phyloP scores from a whole-genome alignment of 2,888 invertebrate genomes.

The Graphium colonna region DNA sequence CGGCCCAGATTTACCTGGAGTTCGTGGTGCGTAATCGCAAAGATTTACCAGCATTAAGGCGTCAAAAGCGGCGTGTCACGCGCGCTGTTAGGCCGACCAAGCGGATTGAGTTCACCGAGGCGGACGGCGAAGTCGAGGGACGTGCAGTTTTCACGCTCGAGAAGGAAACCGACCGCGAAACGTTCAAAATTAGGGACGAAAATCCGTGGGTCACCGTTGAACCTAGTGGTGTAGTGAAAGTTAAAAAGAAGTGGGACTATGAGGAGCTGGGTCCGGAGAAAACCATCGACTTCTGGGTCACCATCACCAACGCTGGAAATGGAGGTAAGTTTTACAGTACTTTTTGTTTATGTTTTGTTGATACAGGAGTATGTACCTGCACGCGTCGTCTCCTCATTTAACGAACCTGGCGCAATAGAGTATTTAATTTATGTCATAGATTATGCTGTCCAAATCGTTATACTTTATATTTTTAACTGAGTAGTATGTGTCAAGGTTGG shows the following conservation, averaged over 20 bases:
- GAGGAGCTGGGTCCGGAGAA: conserved; percentile 96
- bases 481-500: conserved; percentile 58
- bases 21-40: conserved; percentile 82
- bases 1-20: conserved; percentile 88
- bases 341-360: too few species aligned
- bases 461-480: background rate
- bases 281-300: conserved; percentile 97
- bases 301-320: conserved; percentile 93
- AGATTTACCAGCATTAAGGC: conserved; percentile 82
- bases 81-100: conserved; percentile 96
- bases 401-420: background rate
- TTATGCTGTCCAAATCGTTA: background rate
- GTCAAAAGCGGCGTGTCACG: conserved; percentile 89
- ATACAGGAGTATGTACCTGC: background rate
- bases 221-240: conserved; percentile 93
- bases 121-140: conserved; percentile 93
- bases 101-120: conserved; percentile 94
- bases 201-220: conserved; percentile 97
- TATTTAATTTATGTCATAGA: background rate
- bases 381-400: too few species aligned
- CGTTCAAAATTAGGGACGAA: conserved; percentile 95
- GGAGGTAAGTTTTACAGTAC: conserved; percentile 92
- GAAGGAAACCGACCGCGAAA: conserved; percentile 94
- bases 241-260: conserved; percentile 98
- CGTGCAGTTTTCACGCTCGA: conserved; percentile 93